Evolutionary conservation across 2,797 vertebrate species (phyloP).

Genomic region (Myotis pilosus): DNA sequence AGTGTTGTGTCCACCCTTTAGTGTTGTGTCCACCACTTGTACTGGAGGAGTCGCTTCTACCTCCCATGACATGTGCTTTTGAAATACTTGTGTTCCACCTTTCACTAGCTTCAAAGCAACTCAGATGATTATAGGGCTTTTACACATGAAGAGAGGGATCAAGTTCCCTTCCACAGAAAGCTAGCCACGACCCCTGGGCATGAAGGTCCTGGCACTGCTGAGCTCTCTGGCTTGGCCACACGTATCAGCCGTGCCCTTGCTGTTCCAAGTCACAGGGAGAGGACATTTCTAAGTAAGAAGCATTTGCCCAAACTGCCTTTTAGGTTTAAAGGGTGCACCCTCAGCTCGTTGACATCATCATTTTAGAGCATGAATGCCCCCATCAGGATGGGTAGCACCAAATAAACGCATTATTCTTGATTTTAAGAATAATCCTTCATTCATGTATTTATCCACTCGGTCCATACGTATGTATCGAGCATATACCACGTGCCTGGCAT

Average conservation of each 20-base stretch:
- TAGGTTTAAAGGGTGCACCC: background rate
- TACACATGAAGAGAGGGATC: background rate
- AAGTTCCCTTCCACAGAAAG: background rate
- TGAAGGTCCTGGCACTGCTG: background rate
- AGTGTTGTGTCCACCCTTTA: background rate
- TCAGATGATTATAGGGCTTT: constrained; percentile 13
- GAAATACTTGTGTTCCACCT: constrained; percentile 40
- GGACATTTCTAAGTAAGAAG: background rate
- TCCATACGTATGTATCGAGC: background rate
- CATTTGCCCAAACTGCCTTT: background rate
- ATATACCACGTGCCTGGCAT: background rate
- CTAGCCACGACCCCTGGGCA: background rate
- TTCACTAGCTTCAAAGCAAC: constrained; percentile 44
- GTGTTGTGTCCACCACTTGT: background rate
- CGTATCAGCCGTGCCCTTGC: background rate
- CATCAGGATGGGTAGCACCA: background rate
- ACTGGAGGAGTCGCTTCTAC: background rate
- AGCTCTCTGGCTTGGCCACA: rapidly evolving
- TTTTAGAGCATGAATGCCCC: background rate
- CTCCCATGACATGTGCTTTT: constrained; percentile 42
- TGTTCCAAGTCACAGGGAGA: background rate
- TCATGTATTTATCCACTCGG: background rate
- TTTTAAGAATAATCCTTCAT: background rate
- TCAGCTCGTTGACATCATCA: rapidly evolving
- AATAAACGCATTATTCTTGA: background rate